Evolutionary conservation across 1,140 invertebrate genomes (phyloP).

Genomic region (Drosophila ohnishii): DNA sequence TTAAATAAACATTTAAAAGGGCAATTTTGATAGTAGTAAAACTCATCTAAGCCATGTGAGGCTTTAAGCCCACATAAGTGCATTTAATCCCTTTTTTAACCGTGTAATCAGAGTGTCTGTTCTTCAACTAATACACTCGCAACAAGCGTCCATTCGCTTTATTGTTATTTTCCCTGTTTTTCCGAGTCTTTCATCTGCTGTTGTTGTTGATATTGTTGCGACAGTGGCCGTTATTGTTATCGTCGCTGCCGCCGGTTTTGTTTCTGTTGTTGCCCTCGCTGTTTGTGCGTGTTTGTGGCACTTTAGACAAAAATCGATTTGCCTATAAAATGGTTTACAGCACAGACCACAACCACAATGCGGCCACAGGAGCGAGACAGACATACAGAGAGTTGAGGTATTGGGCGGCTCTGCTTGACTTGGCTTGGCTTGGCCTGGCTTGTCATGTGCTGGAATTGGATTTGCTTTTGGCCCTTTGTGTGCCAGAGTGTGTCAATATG

Average conservation of each 20-base stretch:
- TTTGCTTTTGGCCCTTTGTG: constrained; percentile 27
- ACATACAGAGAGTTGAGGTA: constrained; percentile 15
- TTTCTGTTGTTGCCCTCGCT: constrained; percentile 30
- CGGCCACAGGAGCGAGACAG: constrained; percentile 35
- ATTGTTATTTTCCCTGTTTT: constrained; percentile 39
- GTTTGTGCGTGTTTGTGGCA: constrained; percentile 74
- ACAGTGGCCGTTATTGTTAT: constrained; percentile 40
- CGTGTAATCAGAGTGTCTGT: constrained; percentile 43
- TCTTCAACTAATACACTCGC: constrained; percentile 59
- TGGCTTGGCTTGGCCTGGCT: constrained; percentile 5
- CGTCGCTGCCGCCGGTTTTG: constrained; percentile 22
- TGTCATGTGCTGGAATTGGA: constrained; percentile 38
- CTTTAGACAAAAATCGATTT: constrained; percentile 82
- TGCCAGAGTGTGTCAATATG: constrained; percentile 59
- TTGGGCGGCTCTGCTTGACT: constrained; percentile 34
- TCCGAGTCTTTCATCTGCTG: constrained; percentile 25
- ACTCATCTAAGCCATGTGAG: not conserved
- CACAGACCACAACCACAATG: constrained; percentile 46
- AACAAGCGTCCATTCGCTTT: constrained; percentile 38
- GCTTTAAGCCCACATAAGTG: not conserved
- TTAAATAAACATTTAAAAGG: not conserved
- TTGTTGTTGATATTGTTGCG: constrained; percentile 58
- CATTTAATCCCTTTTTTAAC: constrained; percentile 1
- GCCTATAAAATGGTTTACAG: constrained; percentile 81
- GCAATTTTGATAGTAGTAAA: not conserved